Evolutionary conservation across 1,140 invertebrate species (phyloP).

Genomic region (Brachionus rubens): DNA sequence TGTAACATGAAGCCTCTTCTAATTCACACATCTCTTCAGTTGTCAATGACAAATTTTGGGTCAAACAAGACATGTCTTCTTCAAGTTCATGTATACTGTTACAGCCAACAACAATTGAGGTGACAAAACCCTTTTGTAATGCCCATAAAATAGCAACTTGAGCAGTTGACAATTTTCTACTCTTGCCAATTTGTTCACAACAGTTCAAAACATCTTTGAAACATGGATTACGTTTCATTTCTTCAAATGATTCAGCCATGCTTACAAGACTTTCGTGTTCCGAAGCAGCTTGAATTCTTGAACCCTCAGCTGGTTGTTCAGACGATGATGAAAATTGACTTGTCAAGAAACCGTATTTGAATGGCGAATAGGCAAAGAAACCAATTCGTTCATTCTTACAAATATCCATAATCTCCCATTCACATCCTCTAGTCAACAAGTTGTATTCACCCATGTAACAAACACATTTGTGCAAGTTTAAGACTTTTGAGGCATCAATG

Average conservation of each 20-base stretch:
- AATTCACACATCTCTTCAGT: constrained; percentile 23
- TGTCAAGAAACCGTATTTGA: constrained; percentile 49
- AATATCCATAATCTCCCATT: constrained; percentile 52
- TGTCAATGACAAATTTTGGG: neutral
- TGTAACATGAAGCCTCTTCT: constrained; percentile 6
- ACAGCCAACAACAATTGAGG: constrained; percentile 55
- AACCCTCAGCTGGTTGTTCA: neutral
- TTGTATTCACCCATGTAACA: constrained; percentile 49
- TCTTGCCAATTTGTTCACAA: constrained; percentile 14
- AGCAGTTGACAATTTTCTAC: constrained; percentile 36
- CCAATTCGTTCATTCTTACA: constrained; percentile 52
- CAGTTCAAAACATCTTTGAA: neutral
- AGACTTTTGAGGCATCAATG: constrained; percentile 48
- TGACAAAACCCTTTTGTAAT: constrained; percentile 53
- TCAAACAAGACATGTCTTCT: constrained; percentile 52
- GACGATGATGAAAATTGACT: neutral
- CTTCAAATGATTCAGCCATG: constrained; percentile 33
- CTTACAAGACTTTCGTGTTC: neutral
- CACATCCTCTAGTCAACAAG: constrained; percentile 50
- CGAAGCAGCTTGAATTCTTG: constrained; percentile 14
- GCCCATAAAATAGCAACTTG: constrained; percentile 55
- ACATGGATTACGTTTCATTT: constrained; percentile 15
- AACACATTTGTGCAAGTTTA: constrained; percentile 42
- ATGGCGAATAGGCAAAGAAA: constrained; percentile 51
- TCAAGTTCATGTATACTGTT: constrained; percentile 54